phyloP scores from a whole-genome alignment of 2,888 invertebrate species.

The Mantis religiosa region DNA sequence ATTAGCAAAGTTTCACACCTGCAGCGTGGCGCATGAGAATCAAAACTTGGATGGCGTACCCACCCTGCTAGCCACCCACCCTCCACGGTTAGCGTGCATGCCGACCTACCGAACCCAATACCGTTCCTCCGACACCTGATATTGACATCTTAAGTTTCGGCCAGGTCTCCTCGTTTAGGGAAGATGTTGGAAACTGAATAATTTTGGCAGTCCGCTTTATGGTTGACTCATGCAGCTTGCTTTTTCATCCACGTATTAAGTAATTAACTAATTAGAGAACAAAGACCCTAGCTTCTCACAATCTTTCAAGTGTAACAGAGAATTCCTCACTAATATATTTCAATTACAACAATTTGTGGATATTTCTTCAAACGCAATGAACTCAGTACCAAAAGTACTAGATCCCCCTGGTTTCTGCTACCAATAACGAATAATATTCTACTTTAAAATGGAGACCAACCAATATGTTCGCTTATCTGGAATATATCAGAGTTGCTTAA shows the following conservation, averaged over 20 bases:
- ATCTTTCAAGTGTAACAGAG: too few relatives aligned
- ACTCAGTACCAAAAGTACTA: too few relatives aligned
- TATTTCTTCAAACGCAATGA: too few relatives aligned
- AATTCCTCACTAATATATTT: too few relatives aligned
- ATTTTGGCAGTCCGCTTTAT: background rate
- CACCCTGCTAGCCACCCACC: background rate
- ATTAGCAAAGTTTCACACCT: background rate
- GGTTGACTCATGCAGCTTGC: background rate
- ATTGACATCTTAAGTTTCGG: constrained; percentile 12
- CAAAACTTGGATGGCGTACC: background rate
- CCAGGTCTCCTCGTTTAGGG: background rate
- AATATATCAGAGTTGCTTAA: too few relatives aligned
- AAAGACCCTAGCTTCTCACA: too few relatives aligned
- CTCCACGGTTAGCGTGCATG: constrained; percentile 1
- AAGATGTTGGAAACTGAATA: background rate
- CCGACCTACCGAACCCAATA: background rate
- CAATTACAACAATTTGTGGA: too few relatives aligned
- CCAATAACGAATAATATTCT: too few relatives aligned
- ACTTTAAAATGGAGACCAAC: too few relatives aligned
- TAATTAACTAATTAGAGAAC: too few relatives aligned
- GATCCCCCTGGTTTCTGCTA: too few relatives aligned
- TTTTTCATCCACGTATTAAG: background rate
- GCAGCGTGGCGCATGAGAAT: background rate
- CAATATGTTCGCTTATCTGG: too few relatives aligned
- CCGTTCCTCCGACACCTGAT: background rate